Evolutionary conservation across 2,113 vertebrate genomes (phyloP), one percentile per base, ranked within the genome.

Genomic region (Ageneiosus marmoratus): DNA sequence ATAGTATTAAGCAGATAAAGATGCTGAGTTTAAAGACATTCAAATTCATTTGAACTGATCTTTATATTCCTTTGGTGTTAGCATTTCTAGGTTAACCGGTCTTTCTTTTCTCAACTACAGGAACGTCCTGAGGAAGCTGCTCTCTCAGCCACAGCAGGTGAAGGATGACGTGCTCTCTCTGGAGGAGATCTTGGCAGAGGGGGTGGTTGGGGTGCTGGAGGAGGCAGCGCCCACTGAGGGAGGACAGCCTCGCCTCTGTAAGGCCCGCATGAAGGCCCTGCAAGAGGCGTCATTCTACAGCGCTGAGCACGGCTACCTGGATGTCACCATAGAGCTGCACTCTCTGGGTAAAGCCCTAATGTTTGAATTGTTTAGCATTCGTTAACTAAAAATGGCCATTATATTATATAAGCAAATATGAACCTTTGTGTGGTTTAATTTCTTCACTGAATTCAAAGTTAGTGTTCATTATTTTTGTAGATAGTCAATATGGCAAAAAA

Each of bases 271-370:
- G 87, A 98, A 98, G 91, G 97, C 97, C 9, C 92, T 99, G 89
- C 98, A 99, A 88, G 96, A 99, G 87, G 97, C 97, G 82, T 98
- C 96, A 91, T 99, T 98, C 89, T 98, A 98, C 94, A 99, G 98
- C 0, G 96, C 97, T 0, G 98, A 99, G 89, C 98, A 99, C 0
- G 95, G 97, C 83, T 99, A 99, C 6, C 94, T 99, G 75, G 98
- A 99, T 67, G 98, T 99, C 92, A 99, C 97, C 91, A 95, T 99
- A 96, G 98, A 99, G 94, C 95, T 99, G 48, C 89, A 95, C 85
- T 93, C 94, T 0, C 91, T 99, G 7, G 98, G 98, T 99, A 91
- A 89, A 91, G 41, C 37, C 50, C 50, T 75, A 12, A 34, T 34
- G 50, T 75, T 48, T 16, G 41, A 72, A 7, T 18, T 22, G 32